These are phyloP conservation scores for Pseudotriccus pelzelni DNA, from an alignment of 2,797 vertebrate genomes.

Conservation along the genomic window DNA sequence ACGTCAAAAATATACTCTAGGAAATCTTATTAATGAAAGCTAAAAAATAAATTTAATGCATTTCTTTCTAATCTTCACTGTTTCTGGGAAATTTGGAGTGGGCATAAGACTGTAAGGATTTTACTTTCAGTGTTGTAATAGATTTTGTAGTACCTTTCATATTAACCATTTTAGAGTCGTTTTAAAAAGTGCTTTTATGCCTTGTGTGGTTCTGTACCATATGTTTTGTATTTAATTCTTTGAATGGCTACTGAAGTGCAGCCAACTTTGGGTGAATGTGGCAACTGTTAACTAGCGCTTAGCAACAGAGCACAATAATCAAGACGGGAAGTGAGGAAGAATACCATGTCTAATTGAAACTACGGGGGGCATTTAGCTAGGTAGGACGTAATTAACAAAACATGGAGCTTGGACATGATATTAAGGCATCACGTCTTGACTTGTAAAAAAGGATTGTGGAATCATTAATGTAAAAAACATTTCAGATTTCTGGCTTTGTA, in stretches of 20 bases:
- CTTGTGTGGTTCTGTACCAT: slow-evolving; percentile 29
- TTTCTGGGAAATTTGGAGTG: background rate
- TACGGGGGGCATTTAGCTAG: slow-evolving; percentile 48
- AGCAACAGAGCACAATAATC: slow-evolving; percentile 60
- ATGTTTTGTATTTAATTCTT: slow-evolving; percentile 64
- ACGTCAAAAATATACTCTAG: background rate
- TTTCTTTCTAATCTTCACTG: background rate
- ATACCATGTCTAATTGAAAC: slow-evolving; percentile 68
- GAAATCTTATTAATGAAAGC: background rate
- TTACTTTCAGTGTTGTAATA: background rate
- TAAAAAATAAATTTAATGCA: background rate
- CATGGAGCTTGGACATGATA: slow-evolving; percentile 39
- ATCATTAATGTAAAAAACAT: background rate
- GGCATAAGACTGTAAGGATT: background rate
- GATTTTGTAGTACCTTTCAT: background rate
- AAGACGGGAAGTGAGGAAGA: slow-evolving; percentile 60
- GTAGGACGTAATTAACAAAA: slow-evolving; percentile 53
- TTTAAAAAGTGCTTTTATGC: background rate
- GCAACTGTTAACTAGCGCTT: slow-evolving; percentile 60
- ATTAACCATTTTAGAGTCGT: background rate
- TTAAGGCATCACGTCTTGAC: slow-evolving; percentile 4
- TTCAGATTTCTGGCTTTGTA: background rate
- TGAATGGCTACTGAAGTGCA: slow-evolving; percentile 41
- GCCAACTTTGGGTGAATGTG: slow-evolving; percentile 59
- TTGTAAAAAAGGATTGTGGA: background rate